phyloP scores from a whole-genome alignment of 1,140 invertebrate species.

The Cydia pomonella region DNA sequence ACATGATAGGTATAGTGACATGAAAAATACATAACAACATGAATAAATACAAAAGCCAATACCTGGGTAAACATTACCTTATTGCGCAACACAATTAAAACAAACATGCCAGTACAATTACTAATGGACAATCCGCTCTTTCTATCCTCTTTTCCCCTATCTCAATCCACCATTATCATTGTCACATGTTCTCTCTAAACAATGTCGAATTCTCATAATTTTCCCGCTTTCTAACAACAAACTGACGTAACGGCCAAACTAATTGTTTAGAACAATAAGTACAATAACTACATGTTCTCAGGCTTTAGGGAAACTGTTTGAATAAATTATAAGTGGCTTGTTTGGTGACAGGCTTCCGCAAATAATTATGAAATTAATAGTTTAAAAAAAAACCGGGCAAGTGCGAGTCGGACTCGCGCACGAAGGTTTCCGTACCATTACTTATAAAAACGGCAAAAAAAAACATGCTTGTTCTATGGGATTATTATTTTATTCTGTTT shows the following conservation, averaged over 20 bases:
- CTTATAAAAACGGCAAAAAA: no score
- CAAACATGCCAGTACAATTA: background rate
- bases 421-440: no score
- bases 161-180: background rate
- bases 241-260: slow-evolving; percentile 9
- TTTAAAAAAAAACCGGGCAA: background rate
- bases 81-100: background rate
- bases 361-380: background rate
- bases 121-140: background rate
- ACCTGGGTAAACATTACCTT: no score
- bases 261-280: slow-evolving; percentile 25
- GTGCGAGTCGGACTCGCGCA: no score
- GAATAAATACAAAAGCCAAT: no score
- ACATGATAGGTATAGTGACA: no score
- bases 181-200: slow-evolving; percentile 17
- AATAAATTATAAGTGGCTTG: slow-evolving; percentile 26
- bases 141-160: no score
- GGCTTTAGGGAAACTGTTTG: background rate
- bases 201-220: slow-evolving; percentile 29
- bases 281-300: background rate
- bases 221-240: slow-evolving; percentile 28
- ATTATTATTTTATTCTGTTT: no score
- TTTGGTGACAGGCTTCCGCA: slow-evolving; percentile 8
- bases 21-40: no score
- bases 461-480: no score